A percentile compares a stretch with the other conserved stretches of the same genome.
These are phyloP conservation scores for Euura lappo DNA, from an alignment of 1,140 invertebrate species.

Conservation along the genomic window DNA sequence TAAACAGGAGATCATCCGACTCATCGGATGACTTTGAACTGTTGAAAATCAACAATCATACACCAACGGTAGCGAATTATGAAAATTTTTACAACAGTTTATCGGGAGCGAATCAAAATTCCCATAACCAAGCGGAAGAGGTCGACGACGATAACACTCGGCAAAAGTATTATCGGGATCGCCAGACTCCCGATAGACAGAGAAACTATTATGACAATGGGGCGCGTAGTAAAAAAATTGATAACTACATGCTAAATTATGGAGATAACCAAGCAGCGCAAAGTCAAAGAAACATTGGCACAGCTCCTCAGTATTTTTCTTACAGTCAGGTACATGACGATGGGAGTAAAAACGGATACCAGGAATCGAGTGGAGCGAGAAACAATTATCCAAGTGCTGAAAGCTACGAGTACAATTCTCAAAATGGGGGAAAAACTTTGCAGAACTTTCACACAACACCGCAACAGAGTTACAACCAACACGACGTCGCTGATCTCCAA, in stretches of 20 bases:
- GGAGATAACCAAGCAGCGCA: conserved; percentile 18
- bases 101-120: not conserved
- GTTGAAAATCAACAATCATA: conserved; percentile 52
- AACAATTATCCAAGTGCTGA: not conserved
- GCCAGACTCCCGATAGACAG: not conserved
- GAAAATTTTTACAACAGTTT: conserved; percentile 45
- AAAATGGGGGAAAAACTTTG: not conserved
- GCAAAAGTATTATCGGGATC: not conserved
- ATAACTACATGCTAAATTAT: conserved; percentile 33
- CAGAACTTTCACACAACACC: not conserved
- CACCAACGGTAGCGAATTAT: conserved; percentile 52
- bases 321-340: not conserved
- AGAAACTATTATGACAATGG: not conserved
- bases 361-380: not conserved
- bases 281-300: not conserved
- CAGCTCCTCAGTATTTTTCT: conserved; percentile 26
- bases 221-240: conserved; percentile 28
- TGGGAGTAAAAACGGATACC: not conserved
- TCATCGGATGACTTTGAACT: conserved; percentile 51
- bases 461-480: not conserved
- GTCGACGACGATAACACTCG: not conserved
- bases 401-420: not conserved
- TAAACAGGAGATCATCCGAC: conserved; percentile 45
- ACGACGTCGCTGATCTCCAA: too few relatives aligned
- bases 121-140: not conserved